A percentile compares a stretch with the other conserved stretches of the same genome.
These are phyloP conservation scores for Clanis bilineata DNA, from an alignment of 2,888 invertebrate genomes.

Conservation along the genomic window DNA sequence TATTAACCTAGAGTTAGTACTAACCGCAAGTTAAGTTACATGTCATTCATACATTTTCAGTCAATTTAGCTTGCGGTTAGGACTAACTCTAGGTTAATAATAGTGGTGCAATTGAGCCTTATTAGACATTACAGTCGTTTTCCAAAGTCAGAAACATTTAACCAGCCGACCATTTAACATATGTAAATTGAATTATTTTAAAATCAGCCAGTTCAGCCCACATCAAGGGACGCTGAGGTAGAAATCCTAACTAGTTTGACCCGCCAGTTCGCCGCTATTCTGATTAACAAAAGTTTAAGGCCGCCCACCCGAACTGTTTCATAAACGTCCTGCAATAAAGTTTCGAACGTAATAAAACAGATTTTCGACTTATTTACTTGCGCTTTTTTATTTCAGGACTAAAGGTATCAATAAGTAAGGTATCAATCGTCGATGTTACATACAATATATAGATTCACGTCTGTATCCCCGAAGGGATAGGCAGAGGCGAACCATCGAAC, in stretches of 20 bases:
- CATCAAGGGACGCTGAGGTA: conserved; percentile 52
- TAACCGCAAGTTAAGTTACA: too few relatives aligned
- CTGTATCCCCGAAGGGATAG: too few relatives aligned
- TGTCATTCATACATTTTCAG: too few relatives aligned
- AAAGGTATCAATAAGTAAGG: too few relatives aligned
- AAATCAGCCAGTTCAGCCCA: conserved; percentile 51
- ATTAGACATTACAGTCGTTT: too few relatives aligned
- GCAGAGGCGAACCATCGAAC: too few relatives aligned
- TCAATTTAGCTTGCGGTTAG: too few relatives aligned
- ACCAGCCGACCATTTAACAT: conserved; percentile 56
- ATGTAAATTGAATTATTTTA: conserved; percentile 68
- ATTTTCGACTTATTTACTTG: neutral
- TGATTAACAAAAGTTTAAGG: conserved; percentile 73
- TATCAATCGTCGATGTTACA: too few relatives aligned
- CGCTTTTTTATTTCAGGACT: neutral
- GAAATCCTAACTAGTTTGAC: conserved; percentile 61
- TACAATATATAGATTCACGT: too few relatives aligned
- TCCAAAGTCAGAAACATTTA: conserved; percentile 15
- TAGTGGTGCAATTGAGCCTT: too few relatives aligned
- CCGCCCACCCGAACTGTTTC: conserved; percentile 45
- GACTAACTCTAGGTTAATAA: too few relatives aligned
- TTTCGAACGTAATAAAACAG: conserved; percentile 44
- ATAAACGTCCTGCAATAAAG: conserved; percentile 60
- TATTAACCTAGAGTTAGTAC: too few relatives aligned
- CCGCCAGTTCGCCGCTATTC: conserved; percentile 47